Base-by-base conservation (phyloP, 2,888 invertebrate genomes). In the Spilarctia lutea region DNA sequence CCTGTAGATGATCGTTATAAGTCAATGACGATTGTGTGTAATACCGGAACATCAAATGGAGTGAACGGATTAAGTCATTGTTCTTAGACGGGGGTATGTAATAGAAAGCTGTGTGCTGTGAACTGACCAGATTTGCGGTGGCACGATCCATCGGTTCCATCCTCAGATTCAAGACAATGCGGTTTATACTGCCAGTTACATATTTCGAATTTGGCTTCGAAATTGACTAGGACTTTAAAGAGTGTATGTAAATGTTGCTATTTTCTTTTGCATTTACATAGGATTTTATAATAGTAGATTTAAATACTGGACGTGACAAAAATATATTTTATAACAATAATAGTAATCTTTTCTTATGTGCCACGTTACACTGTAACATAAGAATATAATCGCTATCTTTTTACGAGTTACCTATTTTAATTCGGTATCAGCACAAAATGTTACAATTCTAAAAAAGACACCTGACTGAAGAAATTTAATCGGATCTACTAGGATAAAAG, bases 21-120 rank as follows among this genome's bases (percentile, higher is more conserved):
- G 81, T 83, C 81, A 75, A 83, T 85, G 86, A 83, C 83, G 82
- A 82, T 79, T 81, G 79, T 80, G 78, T 78, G 77, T 72, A 83
- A 79, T 85, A 83, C 79, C 80, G 83, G 83, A 79, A 82, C 84
- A 78, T 76, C 86, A 88, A 90, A 88, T 87, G 85, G 88, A 80
- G 82, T 85, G 78, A 79, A 56, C 81, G 84, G 83, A 83, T 87
- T 80, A 83, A 83, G 79, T 79, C 85, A 79, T 85, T 87, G 85
- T 86, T 88, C 90, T 87, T 86, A 63, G 81, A 84, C 78, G 79
- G 74, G 82, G 66, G 86, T 81, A 84, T 89, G 90, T 84, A 85
- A 86, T 84, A 84, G 90, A 88, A 88, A 88, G 85, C 75, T 81
- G 83, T 79, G 81, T 85, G 83, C 75, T 76, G 82, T 79, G 83